Evolutionary conservation across 2,888 invertebrate genomes (phyloP), one percentile per base, ranked within the genome.

Genomic region (Agriopis aurantiaria): DNA sequence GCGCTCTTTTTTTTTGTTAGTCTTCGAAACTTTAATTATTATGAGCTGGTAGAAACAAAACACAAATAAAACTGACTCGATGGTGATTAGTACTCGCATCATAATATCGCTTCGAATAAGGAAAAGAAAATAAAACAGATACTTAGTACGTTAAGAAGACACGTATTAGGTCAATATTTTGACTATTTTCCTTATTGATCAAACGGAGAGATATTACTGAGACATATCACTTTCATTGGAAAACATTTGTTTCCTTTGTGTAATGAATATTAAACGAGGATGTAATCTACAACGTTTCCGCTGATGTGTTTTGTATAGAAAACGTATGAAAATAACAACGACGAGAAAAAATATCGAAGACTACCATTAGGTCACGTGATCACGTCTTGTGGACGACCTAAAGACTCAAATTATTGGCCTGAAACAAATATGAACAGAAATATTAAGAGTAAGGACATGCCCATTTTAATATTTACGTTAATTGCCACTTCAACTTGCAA

Each of bases 41-140:
- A 0, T 41, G 41, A 14, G 43, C 41, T 3, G 33, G 12, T 12
- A 23, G 14, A 58, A 12, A 58, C 33, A 48, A 23, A 23, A 7
- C 8, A 12, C 17, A n/a, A 58, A 49, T 9, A 51, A 9, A 53
- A n/a, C 52, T 5, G 12, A n/a, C 53, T 14, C 51, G 8, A 40
- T 17, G 33, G 62, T 62, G 51, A 62, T 56, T 40, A 33, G 43
- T 57, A 58, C 49, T 46, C 57, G 33, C 33, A 4, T 33, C 33
- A 33, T 33, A 33, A n/a, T 46, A 55, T 48, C 55, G 55, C 33
- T 17, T 62, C 57, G 49, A 23, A 64, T 64, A 12, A 69, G 68
- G 68, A 69, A 69, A 69, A 63, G 45, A 40, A 64, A 53, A 69
- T 69, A 64, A 65, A 60, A 59, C 53, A 59, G 48, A 55, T 49